Evolutionary conservation across 2,113 vertebrate genomes (phyloP), one percentile per base, ranked within the genome.

Genomic region (Leptosomus discolor): DNA sequence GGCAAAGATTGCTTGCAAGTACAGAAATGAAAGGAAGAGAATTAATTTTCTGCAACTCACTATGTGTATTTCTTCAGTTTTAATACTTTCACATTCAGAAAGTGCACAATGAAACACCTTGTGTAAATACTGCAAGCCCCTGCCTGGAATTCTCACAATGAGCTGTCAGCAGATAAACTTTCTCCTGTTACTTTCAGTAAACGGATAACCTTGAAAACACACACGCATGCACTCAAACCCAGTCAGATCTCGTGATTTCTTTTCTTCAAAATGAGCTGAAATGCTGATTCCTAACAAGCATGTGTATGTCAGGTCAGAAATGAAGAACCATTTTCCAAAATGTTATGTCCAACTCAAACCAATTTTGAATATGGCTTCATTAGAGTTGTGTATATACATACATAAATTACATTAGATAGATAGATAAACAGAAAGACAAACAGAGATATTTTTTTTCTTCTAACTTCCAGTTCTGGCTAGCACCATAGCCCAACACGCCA

Each of bases 101-200:
- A 27, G 67, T 79, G 84, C 89, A 88, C 95, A 96, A 93, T 97
- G 97, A 97, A 97, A 97, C 92, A 96, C 89, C 94, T 97, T 83
- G 90, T 58, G 91, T 80, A 94, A 96, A 95, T 88, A 95, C 37
- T 94, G 88, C 86, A 90, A 95, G 50, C 34, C 74, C 70, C 58
- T 90, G 91, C 93, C 89, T 95, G 96, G 94, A 96, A 95, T 95
- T 94, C 84, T 85, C 27, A 4, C 87, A 97, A 97, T 43, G 93
- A 96, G 81, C 96, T 96, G 95, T 45, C 93, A 94, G 91, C 70
- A 96, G 93, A 97, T 92, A 94, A 91, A 90, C 80, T 83, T 91
- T 92, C 5, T 0, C 61, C 68, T 27, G 0, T 70, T 81, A 64
- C 56, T 84, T 85, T 89, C 60, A 2, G 18, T 68, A 96, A 96